Evolutionary conservation across 37 sponge, comb jelly and placozoan genomes (phyloP).

Genomic region (Theonella swinhoei): DNA sequence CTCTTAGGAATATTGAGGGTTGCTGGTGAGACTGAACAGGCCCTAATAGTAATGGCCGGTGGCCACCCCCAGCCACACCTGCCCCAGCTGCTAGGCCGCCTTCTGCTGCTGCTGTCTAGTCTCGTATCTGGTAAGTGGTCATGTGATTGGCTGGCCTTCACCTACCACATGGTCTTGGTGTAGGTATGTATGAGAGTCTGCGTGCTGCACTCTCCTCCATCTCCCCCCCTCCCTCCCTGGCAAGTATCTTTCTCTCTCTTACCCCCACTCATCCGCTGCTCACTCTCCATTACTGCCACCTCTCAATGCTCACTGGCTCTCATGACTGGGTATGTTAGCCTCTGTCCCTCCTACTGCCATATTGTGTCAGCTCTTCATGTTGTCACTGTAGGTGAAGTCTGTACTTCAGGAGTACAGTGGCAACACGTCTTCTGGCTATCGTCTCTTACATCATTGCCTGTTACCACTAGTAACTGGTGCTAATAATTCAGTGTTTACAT

Average conservation of each 20-base stretch:
- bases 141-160: neutral
- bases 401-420: neutral
- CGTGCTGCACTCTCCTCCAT: slow-evolving; percentile 3
- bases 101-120: neutral
- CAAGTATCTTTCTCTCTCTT: slow-evolving; percentile 2
- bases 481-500: no score
- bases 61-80: neutral
- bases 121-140: neutral
- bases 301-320: neutral
- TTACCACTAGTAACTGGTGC: neutral
- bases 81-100: neutral
- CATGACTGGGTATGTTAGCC: neutral
- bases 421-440: neutral
- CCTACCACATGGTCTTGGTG: neutral
- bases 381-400: neutral
- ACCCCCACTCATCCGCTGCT: slow-evolving; percentile 33
- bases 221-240: neutral
- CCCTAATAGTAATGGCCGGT: neutral
- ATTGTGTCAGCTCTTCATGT: no score
- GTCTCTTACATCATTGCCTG: neutral
- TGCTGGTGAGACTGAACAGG: neutral
- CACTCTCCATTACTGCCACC: slow-evolving; percentile 33
- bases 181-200: neutral
- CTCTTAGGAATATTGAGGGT: no score
- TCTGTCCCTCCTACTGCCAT: neutral